Conservation (phyloP, 2,888 invertebrate genomes). For the Dynastes hyllus region DNA sequence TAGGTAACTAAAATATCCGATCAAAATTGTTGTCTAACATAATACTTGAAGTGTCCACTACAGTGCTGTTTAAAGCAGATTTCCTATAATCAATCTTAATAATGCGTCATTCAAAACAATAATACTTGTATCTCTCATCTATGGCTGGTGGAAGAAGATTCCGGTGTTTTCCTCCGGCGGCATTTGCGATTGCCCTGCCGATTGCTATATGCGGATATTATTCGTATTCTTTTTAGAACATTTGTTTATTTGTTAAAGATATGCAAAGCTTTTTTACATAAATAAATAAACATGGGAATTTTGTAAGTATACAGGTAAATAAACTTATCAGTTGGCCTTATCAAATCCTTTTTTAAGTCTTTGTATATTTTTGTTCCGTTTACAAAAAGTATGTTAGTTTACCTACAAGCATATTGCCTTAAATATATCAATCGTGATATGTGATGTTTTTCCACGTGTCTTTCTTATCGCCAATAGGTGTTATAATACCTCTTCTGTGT, state of each 20-base stretch:
- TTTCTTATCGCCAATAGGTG: conserved; percentile 41
- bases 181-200: neutral
- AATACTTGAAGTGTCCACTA: too few relatives aligned
- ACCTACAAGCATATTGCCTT: conserved; percentile 31
- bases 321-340: conserved; percentile 23
- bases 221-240: neutral
- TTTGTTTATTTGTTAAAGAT: conserved; percentile 30
- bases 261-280: conserved; percentile 2
- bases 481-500: conserved; percentile 40
- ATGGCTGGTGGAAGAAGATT: too few relatives aligned
- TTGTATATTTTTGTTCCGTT: conserved; percentile 44
- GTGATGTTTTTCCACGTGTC: conserved; percentile 46
- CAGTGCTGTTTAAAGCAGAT: too few relatives aligned
- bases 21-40: too few relatives aligned
- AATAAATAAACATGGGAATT: conserved; percentile 31
- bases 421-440: conserved; percentile 40
- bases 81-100: too few relatives aligned
- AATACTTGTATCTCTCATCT: too few relatives aligned
- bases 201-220: neutral
- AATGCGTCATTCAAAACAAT: too few relatives aligned
- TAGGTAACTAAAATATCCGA: too few relatives aligned
- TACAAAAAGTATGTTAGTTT: conserved; percentile 40
- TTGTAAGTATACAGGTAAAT: conserved; percentile 17
- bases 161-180: neutral
- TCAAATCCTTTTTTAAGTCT: conserved; percentile 36